Conservation (phyloP, 2,797 vertebrate species). For the Cirrhinus molitorella region DNA sequence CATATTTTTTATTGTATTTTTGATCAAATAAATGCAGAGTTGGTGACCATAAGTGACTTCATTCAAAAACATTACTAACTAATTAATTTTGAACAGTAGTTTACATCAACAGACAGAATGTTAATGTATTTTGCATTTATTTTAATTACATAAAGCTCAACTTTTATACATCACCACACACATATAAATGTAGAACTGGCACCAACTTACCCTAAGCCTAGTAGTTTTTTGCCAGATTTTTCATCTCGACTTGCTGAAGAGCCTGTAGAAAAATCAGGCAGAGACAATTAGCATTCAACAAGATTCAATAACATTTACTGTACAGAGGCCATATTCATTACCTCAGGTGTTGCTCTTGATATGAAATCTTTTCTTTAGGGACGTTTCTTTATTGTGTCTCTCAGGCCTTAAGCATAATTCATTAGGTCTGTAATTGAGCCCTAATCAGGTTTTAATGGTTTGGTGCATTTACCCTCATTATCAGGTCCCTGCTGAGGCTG, state of each 20-base stretch:
- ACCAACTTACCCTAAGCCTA: conserved; percentile 80
- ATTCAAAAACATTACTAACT: neutral
- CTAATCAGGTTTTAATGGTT: conserved; percentile 16
- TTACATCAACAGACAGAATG: neutral
- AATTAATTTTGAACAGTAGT: neutral
- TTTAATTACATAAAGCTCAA: neutral
- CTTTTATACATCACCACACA: neutral
- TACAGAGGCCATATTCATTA: conserved; percentile 2
- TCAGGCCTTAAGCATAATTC: conserved; percentile 18
- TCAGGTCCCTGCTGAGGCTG: conserved; percentile 65
- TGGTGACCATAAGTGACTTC: neutral
- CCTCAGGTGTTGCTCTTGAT: neutral
- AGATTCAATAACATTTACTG: neutral
- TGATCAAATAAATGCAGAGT: neutral
- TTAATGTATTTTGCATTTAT: too few species aligned
- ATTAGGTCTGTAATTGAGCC: conserved; percentile 14
- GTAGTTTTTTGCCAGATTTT: conserved; percentile 78
- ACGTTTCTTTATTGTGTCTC: conserved; percentile 9
- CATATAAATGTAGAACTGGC: neutral
- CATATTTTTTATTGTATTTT: neutral
- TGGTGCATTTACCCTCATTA: conserved; percentile 57
- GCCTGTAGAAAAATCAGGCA: conserved; percentile 60
- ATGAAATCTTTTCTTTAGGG: neutral
- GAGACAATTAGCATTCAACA: neutral
- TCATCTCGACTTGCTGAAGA: conserved; percentile 76